Base-by-base conservation (phyloP, 2,797 vertebrate species). In the Acanthurus leucopareius region DNA sequence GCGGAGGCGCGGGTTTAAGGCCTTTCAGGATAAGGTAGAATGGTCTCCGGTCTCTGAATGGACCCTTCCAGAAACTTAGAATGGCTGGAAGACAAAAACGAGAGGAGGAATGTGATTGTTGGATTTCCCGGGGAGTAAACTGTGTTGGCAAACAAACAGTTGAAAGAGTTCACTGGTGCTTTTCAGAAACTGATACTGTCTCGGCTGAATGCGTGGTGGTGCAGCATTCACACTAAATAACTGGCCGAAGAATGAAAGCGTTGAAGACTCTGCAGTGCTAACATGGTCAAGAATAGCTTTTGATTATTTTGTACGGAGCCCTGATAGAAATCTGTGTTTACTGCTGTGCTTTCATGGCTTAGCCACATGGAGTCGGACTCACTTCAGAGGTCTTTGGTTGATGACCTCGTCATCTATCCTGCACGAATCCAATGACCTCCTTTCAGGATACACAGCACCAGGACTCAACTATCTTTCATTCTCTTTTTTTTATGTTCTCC, bases 11-110 rank as follows among this genome's bases (percentile, higher is more conserved):
- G 58, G 89, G 85, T 91, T 91, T 84, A 85, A 88, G 87, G 84
- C 92, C 87, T 93, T 96, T 96, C 92, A 95, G 79, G 77, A 60
- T 7, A 17, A 77, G 67, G 77, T 77, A 88, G 91, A 95, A 94
- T 91, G 63, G 88, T 77, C 61, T 71, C 77, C 8, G 19, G 15
- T 72, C 49, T 67, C 65, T 96, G 94, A 96, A 96, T 94, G 90
- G 91, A 92, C 54, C 86, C 88, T 80, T 92, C 90, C 78, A 90
- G 83, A 92, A 91, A 84, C 40, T 53, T 84, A 84, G 85, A 90
- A 80, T 75, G 83, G 80, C 81, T 68, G 69, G 81, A 85, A 86
- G 85, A 90, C 90, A 92, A 91, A 47, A 91, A 90, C 85, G 20
- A 83, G 75, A 86, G 91, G 82, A 89, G 89, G 89, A 93, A 92